phyloP scores from a whole-genome alignment of 30 jellyfish, hydroid and myxozoan species.

The Chironex yamaguchii region DNA sequence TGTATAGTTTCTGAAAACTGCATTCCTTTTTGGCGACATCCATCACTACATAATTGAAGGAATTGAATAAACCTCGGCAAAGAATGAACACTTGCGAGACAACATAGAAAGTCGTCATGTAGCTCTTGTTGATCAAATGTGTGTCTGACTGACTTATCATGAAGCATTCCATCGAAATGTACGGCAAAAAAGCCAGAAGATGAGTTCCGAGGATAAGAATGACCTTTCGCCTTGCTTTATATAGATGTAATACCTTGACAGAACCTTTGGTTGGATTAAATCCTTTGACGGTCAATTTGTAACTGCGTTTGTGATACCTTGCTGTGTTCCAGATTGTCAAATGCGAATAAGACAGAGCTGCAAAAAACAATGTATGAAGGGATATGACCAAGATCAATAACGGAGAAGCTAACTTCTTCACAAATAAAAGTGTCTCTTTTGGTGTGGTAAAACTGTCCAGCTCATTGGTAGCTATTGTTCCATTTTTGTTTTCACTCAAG shows the following conservation, averaged over 20 bases:
- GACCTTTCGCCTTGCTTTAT: not conserved
- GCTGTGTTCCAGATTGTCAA: not conserved
- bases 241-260: not conserved
- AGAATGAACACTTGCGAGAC: not conserved
- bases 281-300: not conserved
- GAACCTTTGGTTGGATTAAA: not conserved
- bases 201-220: not conserved
- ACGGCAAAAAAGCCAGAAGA: not conserved
- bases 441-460: not conserved
- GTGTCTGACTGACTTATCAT: not conserved
- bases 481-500: not conserved
- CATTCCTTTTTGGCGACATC: not conserved
- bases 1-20: not conserved
- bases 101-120: not conserved
- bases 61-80: not conserved
- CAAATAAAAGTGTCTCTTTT: not conserved
- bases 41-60: not conserved
- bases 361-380: not conserved
- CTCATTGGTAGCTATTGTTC: too few species aligned
- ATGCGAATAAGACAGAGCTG: not conserved
- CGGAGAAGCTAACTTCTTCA: not conserved
- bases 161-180: not conserved
- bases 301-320: not conserved
- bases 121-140: not conserved
- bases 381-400: not conserved